Evolutionary conservation across 2,888 invertebrate genomes (phyloP).

Genomic region (Microdon myrmicae): DNA sequence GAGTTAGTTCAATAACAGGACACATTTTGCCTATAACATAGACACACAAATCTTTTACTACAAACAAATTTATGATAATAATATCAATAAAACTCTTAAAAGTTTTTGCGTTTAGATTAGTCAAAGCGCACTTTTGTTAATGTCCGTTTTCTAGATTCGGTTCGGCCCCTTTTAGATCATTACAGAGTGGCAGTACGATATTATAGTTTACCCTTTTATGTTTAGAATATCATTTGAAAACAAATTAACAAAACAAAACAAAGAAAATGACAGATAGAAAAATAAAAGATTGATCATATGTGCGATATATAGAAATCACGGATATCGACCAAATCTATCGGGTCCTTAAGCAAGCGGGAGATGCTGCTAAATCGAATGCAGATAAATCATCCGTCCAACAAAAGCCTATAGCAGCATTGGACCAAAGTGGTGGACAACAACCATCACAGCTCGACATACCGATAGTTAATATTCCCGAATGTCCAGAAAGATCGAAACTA

Average conservation of each 20-base stretch:
- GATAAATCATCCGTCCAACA: slow-evolving; percentile 62
- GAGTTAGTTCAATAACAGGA: too few relatives aligned
- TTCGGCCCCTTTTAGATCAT: too few relatives aligned
- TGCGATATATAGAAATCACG: slow-evolving; percentile 63
- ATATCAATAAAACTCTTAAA: too few relatives aligned
- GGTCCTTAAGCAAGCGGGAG: slow-evolving; percentile 93
- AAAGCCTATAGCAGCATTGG: slow-evolving; percentile 44
- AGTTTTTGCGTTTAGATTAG: too few relatives aligned
- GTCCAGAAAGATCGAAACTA: slow-evolving; percentile 56
- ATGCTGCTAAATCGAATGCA: slow-evolving; percentile 62
- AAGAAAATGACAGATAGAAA: slow-evolving; percentile 28
- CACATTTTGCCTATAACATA: too few relatives aligned
- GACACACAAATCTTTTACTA: too few relatives aligned
- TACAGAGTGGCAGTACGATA: too few relatives aligned
- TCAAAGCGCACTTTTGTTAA: too few relatives aligned
- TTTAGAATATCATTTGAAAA: slow-evolving; percentile 39
- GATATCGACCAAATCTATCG: slow-evolving; percentile 93
- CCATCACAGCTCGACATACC: slow-evolving; percentile 61
- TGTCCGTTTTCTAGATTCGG: too few relatives aligned
- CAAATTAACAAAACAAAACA: slow-evolving; percentile 26
- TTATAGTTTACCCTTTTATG: too few relatives aligned
- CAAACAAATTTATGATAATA: too few relatives aligned
- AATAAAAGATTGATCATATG: slow-evolving; percentile 25
- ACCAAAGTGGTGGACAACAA: slow-evolving; percentile 36
- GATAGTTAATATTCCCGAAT: slow-evolving; percentile 65